Conservation (phyloP, 2,797 vertebrate species). For the Sebastiscus tertius region DNA sequence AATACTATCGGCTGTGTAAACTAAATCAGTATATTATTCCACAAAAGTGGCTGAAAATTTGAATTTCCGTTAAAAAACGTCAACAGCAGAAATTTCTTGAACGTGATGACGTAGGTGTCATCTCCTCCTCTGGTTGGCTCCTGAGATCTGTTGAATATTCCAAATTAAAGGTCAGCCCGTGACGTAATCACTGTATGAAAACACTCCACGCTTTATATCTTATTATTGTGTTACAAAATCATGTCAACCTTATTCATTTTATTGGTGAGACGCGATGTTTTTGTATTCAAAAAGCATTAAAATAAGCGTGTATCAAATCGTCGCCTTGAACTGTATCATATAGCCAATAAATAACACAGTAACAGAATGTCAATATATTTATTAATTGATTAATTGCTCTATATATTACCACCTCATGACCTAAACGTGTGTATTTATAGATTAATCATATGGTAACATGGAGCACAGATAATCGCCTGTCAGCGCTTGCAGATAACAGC, state of each 20-base stretch:
- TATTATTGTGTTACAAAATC: background rate
- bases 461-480: constrained; percentile 38
- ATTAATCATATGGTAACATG: background rate
- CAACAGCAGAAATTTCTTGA: background rate
- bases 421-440: constrained; percentile 9
- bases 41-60: background rate
- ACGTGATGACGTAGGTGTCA: constrained; percentile 1
- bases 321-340: background rate
- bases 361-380: background rate
- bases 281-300: background rate
- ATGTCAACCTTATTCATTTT: background rate
- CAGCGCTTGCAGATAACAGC: background rate
- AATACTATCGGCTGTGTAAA: accelerated
- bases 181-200: background rate
- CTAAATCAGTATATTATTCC: accelerated
- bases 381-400: background rate
- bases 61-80: background rate
- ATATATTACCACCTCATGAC: background rate
- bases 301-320: background rate
- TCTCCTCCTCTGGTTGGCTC: constrained; percentile 46
- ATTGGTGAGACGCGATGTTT: background rate
- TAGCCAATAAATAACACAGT: background rate
- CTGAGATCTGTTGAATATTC: background rate
- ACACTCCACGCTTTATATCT: background rate
- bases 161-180: constrained; percentile 26